A percentile compares a stretch with the other conserved stretches of the same genome.
Evolutionary conservation across 2,113 vertebrate species (phyloP).

Genomic region (Chrysemys picta): DNA sequence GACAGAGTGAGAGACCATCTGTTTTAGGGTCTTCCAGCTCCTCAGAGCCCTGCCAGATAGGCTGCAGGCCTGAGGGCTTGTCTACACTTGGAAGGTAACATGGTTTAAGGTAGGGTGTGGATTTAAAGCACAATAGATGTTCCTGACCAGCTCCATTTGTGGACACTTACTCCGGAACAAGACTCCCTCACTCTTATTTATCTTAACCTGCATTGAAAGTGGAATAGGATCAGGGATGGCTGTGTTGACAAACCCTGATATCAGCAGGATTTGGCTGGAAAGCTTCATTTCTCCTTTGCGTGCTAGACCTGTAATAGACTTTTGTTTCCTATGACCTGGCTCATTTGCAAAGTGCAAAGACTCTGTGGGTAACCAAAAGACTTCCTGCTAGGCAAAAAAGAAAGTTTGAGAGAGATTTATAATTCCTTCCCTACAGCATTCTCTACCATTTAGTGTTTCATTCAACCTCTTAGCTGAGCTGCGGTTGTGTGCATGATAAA

Average conservation of each 20-base stretch:
- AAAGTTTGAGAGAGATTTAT: constrained; percentile 43
- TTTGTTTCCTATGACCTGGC: not conserved
- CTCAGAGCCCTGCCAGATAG: not conserved
- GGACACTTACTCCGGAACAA: not conserved
- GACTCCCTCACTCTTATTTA: not conserved
- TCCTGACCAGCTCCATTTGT: not conserved
- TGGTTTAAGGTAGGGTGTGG: not conserved
- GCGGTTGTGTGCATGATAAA: constrained; percentile 50
- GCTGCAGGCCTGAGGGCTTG: not conserved
- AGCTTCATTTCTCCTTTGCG: not conserved
- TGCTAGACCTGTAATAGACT: not conserved
- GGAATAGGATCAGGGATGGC: not conserved
- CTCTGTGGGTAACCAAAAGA: not conserved
- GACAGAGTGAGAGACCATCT: not conserved
- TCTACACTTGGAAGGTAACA: not conserved
- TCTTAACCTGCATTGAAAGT: not conserved
- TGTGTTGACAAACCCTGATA: not conserved
- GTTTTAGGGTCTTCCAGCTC: not conserved
- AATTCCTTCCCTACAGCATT: not conserved
- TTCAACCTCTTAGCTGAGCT: constrained; percentile 59
- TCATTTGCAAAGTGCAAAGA: constrained; percentile 1
- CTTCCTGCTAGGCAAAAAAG: constrained; percentile 26
- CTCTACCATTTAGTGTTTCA: constrained; percentile 61
- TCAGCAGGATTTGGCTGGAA: not conserved
- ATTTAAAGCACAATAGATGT: not conserved